A percentile compares a stretch with the other conserved stretches of the same genome.
Evolutionary conservation across 2,797 vertebrate genomes (phyloP).

Genomic region (Oreortyx pictus): DNA sequence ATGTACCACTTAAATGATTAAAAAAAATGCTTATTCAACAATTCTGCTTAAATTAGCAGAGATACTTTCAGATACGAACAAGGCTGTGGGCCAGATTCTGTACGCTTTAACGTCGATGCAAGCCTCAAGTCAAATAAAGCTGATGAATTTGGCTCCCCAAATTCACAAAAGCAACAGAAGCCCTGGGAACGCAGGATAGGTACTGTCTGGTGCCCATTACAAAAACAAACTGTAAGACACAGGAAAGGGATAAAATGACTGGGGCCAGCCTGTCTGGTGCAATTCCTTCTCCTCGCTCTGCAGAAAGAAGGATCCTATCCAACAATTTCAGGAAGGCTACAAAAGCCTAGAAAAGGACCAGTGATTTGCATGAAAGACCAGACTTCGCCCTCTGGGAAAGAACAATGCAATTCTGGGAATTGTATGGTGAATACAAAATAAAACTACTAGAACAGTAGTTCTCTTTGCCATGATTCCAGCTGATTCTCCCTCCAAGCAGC

Average conservation of each 20-base stretch:
- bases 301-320: conserved; percentile 59
- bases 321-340: conserved; percentile 57
- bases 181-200: conserved; percentile 26
- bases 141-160: background rate
- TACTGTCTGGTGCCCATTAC: conserved; percentile 33
- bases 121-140: background rate
- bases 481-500: conserved; percentile 56
- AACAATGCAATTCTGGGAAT: conserved; percentile 70
- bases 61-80: background rate
- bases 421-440: conserved; percentile 56
- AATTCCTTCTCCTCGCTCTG: background rate
- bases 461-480: conserved; percentile 68
- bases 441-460: conserved; percentile 60
- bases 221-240: conserved; percentile 46
- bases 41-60: background rate
- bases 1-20: background rate
- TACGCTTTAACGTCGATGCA: background rate
- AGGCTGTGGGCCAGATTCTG: background rate
- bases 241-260: conserved; percentile 71
- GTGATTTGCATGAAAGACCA: conserved; percentile 74
- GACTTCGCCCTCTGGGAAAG: conserved; percentile 54
- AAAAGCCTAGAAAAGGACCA: conserved; percentile 70
- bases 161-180: conserved; percentile 17
- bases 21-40: background rate
- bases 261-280: conserved; percentile 56